Evolutionary conservation across 53 echinoderm and acorn worm genomes (phyloP), one percentile per base, ranked within the genome.

Genomic region (Hippasteria phrygiana): DNA sequence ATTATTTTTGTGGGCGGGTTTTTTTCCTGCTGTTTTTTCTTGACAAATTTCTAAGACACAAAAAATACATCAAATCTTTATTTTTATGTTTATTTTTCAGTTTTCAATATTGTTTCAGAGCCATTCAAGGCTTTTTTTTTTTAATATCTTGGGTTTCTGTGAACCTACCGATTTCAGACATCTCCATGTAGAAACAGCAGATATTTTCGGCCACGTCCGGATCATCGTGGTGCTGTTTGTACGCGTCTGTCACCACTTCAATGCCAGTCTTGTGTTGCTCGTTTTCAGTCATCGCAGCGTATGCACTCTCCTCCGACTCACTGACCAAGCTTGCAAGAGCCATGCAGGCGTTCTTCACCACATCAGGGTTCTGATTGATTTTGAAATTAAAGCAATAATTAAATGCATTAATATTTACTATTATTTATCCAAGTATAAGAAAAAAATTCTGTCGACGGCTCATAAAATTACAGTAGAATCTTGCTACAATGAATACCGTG

Each of bases 311-410:
- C 78, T 99, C 96, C 0, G 95, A 95, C 83, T 95, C 95, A 1
- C 92, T 93, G 17, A 99, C 95, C 35, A 99, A 73, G 62, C 95
- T 99, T 22, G 94, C 91, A 43, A 99, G 70, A 0, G 99, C 99
- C 99, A 99, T 99, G 83, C 99, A 96, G 1, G 94, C 99, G 88
- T 99, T 99, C 92, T 99, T 99, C 74, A 96, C 96, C 4, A 99
- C 99, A 40, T 99, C 95, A 3, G 99, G 81, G 66, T 96, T 88
- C 99, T 99, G 20, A 32, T 0, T 18, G 42, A n/a, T n/a, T n/a
- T n/a, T n/a, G n/a, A n/a, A n/a, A n/a, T n/a, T n/a, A n/a, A n/a
- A n/a, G n/a, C n/a, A n/a, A n/a, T n/a, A n/a, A n/a, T n/a, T n/a
- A n/a, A n/a, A n/a, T n/a, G n/a, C n/a, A n/a, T n/a, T n/a, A n/a